Percentiles rank a stretch among this genome's conserved stretches.
These are phyloP conservation scores for Autographa gamma DNA, from an alignment of 2,888 invertebrate genomes.

Conservation along the genomic window DNA sequence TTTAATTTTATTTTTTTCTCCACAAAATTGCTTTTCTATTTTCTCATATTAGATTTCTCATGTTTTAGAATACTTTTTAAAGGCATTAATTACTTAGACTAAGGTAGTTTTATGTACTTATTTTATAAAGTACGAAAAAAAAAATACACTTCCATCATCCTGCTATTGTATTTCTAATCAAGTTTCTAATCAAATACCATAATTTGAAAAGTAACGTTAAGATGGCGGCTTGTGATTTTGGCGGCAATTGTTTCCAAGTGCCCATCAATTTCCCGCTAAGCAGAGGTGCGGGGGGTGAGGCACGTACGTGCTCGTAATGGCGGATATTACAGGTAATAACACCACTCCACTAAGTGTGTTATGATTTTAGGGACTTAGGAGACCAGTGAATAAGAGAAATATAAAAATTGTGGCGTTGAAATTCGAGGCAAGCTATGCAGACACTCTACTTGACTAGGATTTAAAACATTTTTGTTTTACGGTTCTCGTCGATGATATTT, in stretches of 20 bases:
- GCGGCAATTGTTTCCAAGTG: slow-evolving; percentile 45
- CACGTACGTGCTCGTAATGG: slow-evolving; percentile 55
- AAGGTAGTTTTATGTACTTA: background rate
- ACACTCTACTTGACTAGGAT: too few species aligned
- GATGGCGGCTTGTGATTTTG: slow-evolving; percentile 37
- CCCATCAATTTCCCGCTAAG: slow-evolving; percentile 56
- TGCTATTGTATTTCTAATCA: background rate
- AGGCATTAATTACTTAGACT: background rate
- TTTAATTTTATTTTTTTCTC: background rate
- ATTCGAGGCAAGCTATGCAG: too few species aligned
- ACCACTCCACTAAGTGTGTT: slow-evolving; percentile 39
- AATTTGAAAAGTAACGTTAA: slow-evolving; percentile 40
- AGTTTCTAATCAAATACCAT: slow-evolving; percentile 34
- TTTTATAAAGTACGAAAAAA: too few species aligned
- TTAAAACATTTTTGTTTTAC: too few species aligned
- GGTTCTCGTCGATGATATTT: too few species aligned
- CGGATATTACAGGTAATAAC: slow-evolving; percentile 59
- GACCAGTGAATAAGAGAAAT: background rate
- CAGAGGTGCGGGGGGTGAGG: slow-evolving; percentile 40
- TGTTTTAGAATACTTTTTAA: too few species aligned
- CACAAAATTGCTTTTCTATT: too few species aligned
- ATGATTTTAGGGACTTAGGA: slow-evolving; percentile 38
- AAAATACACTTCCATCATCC: too few species aligned
- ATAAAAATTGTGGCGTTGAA: too few species aligned
- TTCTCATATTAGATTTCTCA: too few species aligned